Percentiles rank a stretch among this genome's conserved stretches.
These are phyloP conservation scores for Octopus bimaculoides DNA, from an alignment of 1,140 invertebrate genomes.

Conservation along the genomic window DNA sequence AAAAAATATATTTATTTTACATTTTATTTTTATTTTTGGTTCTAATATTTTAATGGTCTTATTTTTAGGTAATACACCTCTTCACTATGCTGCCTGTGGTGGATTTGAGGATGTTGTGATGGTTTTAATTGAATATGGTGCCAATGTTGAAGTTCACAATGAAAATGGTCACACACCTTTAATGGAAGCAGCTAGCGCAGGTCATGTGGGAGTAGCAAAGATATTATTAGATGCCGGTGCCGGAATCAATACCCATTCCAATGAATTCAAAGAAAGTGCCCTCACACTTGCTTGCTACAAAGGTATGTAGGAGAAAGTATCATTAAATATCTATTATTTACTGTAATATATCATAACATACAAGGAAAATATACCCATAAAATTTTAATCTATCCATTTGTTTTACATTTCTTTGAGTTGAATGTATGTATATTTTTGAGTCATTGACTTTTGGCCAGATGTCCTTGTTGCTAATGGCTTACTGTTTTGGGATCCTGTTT, in stretches of 20 bases:
- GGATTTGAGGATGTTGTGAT: slow-evolving; percentile 89
- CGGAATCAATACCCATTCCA: slow-evolving; percentile 97
- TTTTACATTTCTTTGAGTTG: too few relatives aligned
- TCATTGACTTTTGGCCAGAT: too few relatives aligned
- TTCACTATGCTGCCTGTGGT: slow-evolving; percentile 97
- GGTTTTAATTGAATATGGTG: slow-evolving; percentile 82
- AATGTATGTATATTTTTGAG: too few relatives aligned
- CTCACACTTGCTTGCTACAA: slow-evolving; percentile 97
- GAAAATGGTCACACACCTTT: slow-evolving; percentile 98
- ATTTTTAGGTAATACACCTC: slow-evolving; percentile 80
- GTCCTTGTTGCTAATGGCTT: too few relatives aligned
- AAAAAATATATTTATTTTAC: too few relatives aligned
- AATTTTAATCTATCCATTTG: too few relatives aligned
- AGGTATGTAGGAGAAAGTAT: slow-evolving; percentile 57
- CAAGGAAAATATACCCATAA: too few relatives aligned
- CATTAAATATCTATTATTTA: background rate
- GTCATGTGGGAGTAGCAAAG: slow-evolving; percentile 91
- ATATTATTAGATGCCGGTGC: slow-evolving; percentile 89
- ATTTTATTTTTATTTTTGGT: too few relatives aligned
- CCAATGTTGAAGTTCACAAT: slow-evolving; percentile 97
- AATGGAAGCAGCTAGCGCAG: slow-evolving; percentile 97
- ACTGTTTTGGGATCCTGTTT: too few relatives aligned
- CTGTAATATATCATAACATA: too few relatives aligned
- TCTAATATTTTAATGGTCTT: background rate
- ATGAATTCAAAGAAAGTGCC: slow-evolving; percentile 87